Evolutionary conservation across 2,113 vertebrate species (phyloP).

Genomic region (Scopus umbretta): DNA sequence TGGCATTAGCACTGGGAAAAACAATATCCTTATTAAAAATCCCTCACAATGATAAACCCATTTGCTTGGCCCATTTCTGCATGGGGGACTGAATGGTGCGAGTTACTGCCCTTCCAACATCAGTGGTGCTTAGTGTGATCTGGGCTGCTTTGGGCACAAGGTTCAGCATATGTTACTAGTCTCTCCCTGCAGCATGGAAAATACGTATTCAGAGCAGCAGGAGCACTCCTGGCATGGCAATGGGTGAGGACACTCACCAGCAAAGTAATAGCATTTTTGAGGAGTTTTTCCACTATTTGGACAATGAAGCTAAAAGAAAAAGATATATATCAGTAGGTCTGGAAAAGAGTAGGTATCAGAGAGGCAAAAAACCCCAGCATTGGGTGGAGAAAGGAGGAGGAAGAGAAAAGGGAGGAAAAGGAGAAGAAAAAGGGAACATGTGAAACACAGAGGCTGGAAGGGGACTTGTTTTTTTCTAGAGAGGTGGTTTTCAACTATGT

Average conservation of each 20-base stretch:
- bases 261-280: neutral
- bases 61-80: neutral
- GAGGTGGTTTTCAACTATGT: neutral
- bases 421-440: neutral
- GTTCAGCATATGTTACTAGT: rapidly evolving
- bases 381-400: neutral
- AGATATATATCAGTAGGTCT: neutral
- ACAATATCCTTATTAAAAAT: neutral
- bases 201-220: neutral
- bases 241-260: neutral
- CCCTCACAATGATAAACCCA: neutral
- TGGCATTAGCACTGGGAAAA: neutral
- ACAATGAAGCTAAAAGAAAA: neutral
- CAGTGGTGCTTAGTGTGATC: neutral
- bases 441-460: neutral
- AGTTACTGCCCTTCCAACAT: neutral
- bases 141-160: neutral
- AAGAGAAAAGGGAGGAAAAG: neutral
- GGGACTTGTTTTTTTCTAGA: neutral
- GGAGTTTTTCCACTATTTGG: neutral
- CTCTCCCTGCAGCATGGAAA: neutral
- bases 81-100: neutral
- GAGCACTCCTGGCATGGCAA: neutral
- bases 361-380: neutral
- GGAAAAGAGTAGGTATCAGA: neutral